Percentiles rank a stretch among this genome's conserved stretches.
Conservation (phyloP, 2,888 invertebrate genomes). For the Trichopria drosophilae region DNA sequence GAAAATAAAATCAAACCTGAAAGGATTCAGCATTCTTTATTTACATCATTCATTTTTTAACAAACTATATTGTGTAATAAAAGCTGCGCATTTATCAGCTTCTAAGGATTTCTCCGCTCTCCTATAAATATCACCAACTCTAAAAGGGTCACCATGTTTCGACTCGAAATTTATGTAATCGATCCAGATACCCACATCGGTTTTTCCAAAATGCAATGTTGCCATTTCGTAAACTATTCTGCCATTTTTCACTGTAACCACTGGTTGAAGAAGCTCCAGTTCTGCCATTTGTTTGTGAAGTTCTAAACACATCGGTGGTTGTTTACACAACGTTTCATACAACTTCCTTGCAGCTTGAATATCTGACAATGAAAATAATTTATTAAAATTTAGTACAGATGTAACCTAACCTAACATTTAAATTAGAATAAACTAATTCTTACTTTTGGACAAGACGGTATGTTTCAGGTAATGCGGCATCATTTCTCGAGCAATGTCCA, state of each 20-base stretch:
- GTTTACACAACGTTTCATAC: constrained; percentile 65
- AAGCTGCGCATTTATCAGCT: constrained; percentile 61
- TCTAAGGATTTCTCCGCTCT: constrained; percentile 67
- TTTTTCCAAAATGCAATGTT: constrained; percentile 69
- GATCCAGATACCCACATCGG: constrained; percentile 71
- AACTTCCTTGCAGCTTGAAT: constrained; percentile 65
- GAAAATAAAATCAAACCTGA: no score
- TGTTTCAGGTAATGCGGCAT: constrained; percentile 68
- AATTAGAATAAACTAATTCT: constrained; percentile 7
- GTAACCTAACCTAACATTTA: not conserved
- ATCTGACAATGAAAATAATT: constrained; percentile 43
- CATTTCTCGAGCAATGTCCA: constrained; percentile 60
- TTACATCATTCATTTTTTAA: no score
- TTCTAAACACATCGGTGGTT: constrained; percentile 65
- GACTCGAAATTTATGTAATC: constrained; percentile 74
- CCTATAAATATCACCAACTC: constrained; percentile 63
- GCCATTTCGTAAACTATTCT: constrained; percentile 65
- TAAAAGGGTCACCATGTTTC: constrained; percentile 64
- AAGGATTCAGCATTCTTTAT: no score
- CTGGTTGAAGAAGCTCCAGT: constrained; percentile 57
- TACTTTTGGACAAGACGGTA: constrained; percentile 59
- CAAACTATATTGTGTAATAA: constrained; percentile 63
- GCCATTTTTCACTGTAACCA: constrained; percentile 50
- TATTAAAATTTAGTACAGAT: not conserved
- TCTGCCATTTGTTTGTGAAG: constrained; percentile 66